Evolutionary conservation across 2,888 invertebrate genomes (phyloP), one percentile per base, ranked within the genome.

Genomic region (Drosophila merina): DNA sequence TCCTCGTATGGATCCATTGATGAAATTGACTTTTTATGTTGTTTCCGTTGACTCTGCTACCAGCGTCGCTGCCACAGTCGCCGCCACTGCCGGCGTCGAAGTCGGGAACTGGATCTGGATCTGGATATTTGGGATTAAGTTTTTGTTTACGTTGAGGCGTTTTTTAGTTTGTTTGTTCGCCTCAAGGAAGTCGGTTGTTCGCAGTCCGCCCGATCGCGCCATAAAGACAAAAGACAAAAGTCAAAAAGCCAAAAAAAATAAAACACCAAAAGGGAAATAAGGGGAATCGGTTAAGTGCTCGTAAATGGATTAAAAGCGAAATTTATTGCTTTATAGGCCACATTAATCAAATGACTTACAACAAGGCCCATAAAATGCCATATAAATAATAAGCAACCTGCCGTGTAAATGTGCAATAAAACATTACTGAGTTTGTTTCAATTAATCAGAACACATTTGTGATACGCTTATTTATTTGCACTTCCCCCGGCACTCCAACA

Each of bases 1-100:
- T 14, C 44, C 59, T 47, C 55, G 12, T 51, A 8, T 10, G 62
- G 73, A 75, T 75, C 89, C 89, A 90, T 90, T 90, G 90, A 90
- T 89, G 90, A 89, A 90, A 90, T 90, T 89, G 88, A 89, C 81
- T 83, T 83, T 83, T 87, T 87, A 85, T 83, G 82, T 82, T 76
- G 87, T 85, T 76, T 76, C 70, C 75, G 79, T 82, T 82, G 82
- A 79, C 85, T 52, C 75, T 63, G 67, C 51, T 12, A 54, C 42
- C 47, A 4, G 50, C 3, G 67, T 57, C 50, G 51, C 7, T 12
- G 73, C 45, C 42, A 49, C 26, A 67, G 56, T 44, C 50, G 14
- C 30, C 48, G 66, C 57, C 38, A 10, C 26, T 14, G 57, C 8
- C 26, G 14, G 31, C 4, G 66, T 20, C 57, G 30, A 54, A 60